Percentiles rank a stretch among this genome's conserved stretches.
phyloP scores from a whole-genome alignment of 53 echinoderm and acorn worm genomes.

The Arbacia lixula region DNA sequence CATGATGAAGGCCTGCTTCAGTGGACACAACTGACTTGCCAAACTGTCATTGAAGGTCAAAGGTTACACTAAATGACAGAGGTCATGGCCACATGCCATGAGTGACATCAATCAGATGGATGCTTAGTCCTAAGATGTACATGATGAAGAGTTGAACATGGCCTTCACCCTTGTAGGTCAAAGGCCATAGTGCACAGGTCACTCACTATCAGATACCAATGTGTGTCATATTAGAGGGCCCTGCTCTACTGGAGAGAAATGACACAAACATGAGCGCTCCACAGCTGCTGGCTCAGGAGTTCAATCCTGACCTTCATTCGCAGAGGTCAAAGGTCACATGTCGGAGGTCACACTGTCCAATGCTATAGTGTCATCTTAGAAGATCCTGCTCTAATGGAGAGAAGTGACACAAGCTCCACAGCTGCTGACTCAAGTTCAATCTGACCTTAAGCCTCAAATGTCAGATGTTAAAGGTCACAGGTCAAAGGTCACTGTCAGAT shows the following conservation, averaged over 20 bases:
- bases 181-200: background rate
- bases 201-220: background rate
- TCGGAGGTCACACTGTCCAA: slow-evolving; percentile 50
- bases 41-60: too few relatives aligned
- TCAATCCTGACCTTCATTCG: background rate
- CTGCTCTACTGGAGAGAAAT: too few relatives aligned
- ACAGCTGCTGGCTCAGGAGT: background rate
- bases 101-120: too few relatives aligned
- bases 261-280: background rate
- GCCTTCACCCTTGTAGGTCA: background rate
- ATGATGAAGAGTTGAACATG: too few relatives aligned
- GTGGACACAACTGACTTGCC: too few relatives aligned
- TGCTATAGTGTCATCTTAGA: slow-evolving; percentile 75
- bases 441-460: background rate
- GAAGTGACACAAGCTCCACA: slow-evolving; percentile 57
- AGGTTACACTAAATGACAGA: too few relatives aligned
- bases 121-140: too few relatives aligned
- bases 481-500: slow-evolving; percentile 57
- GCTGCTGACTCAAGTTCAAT: background rate
- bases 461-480: slow-evolving; percentile 17
- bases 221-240: too few relatives aligned
- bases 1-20: too few relatives aligned
- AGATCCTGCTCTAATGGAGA: slow-evolving; percentile 84
- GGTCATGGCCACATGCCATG: too few relatives aligned
- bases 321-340: background rate